These are phyloP conservation scores for Oxyruncus cristatus DNA, from an alignment of 2,113 vertebrate species.

Conservation along the genomic window DNA sequence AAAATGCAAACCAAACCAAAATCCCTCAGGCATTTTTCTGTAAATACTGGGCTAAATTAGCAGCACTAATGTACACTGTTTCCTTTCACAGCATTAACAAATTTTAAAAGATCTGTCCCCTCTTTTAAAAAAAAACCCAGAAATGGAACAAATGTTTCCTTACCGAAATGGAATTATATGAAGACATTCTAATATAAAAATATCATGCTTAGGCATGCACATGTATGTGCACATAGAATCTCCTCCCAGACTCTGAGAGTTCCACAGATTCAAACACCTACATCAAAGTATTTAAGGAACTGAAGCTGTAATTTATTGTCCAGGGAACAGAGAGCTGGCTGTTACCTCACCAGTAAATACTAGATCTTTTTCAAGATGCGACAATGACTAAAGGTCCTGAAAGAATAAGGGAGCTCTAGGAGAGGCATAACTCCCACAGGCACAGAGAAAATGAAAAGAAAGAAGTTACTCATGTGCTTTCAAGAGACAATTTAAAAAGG, in stretches of 20 bases:
- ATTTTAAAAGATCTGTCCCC: background rate
- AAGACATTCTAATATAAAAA: background rate
- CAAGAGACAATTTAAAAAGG: background rate
- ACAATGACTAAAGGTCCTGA: background rate
- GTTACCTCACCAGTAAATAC: background rate
- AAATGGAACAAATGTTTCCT: background rate
- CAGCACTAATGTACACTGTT: background rate
- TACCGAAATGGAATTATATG: background rate
- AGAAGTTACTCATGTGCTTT: background rate
- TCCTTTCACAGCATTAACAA: background rate
- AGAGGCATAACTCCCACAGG: background rate
- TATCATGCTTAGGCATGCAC: background rate
- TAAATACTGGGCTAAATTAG: background rate
- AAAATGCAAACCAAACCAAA: background rate
- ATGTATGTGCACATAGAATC: background rate
- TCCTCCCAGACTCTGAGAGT: background rate
- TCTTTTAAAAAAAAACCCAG: background rate
- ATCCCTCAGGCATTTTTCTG: background rate
- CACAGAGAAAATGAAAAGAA: background rate
- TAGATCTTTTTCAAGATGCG: background rate
- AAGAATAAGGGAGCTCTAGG: background rate
- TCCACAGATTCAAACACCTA: background rate
- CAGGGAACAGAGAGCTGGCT: background rate
- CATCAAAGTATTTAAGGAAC: background rate
- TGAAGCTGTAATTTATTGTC: background rate